These are phyloP conservation scores for Oligia latruncula DNA, from an alignment of 2,888 invertebrate species.

Conservation along the genomic window DNA sequence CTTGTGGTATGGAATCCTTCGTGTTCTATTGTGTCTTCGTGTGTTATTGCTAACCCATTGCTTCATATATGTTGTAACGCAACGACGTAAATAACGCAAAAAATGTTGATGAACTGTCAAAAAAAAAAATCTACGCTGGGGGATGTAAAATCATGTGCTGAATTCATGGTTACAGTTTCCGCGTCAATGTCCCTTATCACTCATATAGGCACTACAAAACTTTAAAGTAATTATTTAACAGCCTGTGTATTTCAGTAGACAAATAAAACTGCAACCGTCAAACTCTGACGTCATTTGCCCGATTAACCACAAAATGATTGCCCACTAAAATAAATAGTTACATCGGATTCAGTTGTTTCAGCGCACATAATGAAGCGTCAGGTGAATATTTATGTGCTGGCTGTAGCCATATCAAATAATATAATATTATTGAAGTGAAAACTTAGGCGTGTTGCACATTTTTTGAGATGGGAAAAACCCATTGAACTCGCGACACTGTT, in stretches of 20 bases:
- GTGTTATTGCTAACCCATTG: too few species aligned
- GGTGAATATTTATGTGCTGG: slow-evolving; percentile 35
- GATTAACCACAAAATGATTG: slow-evolving; percentile 29
- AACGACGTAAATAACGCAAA: too few species aligned
- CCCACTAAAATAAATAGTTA: slow-evolving; percentile 28
- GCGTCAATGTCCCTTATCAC: neutral
- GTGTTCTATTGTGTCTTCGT: too few species aligned
- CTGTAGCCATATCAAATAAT: neutral
- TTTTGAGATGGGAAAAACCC: too few species aligned
- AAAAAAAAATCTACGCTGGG: too few species aligned
- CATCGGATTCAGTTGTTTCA: slow-evolving; percentile 23
- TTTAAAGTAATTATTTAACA: neutral
- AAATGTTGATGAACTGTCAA: too few species aligned
- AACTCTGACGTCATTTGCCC: slow-evolving; percentile 2
- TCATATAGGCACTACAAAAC: neutral
- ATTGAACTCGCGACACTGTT: too few species aligned
- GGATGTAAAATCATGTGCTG: too few species aligned
- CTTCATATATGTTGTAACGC: too few species aligned
- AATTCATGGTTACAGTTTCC: too few species aligned
- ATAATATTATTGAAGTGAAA: neutral
- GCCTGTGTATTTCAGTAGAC: neutral
- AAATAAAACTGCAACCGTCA: neutral
- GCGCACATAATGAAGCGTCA: slow-evolving; percentile 28
- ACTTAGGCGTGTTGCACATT: too few species aligned
- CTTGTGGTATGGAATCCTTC: too few species aligned